A percentile compares a stretch with the other conserved stretches of the same genome.
These are phyloP conservation scores for Dipodomys ordii DNA, from an alignment of 2,113 vertebrate species.

Conservation along the genomic window DNA sequence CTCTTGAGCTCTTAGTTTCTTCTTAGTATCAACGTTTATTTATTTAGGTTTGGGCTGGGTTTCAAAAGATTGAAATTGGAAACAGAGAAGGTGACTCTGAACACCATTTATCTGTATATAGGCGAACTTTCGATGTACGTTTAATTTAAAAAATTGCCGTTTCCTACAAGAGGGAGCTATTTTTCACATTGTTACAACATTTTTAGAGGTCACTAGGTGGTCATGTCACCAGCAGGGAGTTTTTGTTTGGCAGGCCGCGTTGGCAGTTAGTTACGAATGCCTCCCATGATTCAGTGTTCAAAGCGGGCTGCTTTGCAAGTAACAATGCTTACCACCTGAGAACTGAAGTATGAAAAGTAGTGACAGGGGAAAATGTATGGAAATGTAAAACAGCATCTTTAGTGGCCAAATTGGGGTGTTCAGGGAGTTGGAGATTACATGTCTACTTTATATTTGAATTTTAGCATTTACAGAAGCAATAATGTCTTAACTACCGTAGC, in stretches of 20 bases:
- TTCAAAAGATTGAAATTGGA: slow-evolving; percentile 93
- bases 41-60: slow-evolving; percentile 92
- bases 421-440: slow-evolving; percentile 88
- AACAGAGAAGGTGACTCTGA: slow-evolving; percentile 93
- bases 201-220: slow-evolving; percentile 94
- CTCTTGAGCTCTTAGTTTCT: slow-evolving; percentile 92
- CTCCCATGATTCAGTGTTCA: slow-evolving; percentile 89
- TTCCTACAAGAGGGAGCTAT: slow-evolving; percentile 94
- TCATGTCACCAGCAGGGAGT: slow-evolving; percentile 92
- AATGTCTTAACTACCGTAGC: slow-evolving; percentile 85
- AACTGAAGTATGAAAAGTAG: slow-evolving; percentile 90
- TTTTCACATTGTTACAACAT: slow-evolving; percentile 95
- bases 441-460: slow-evolving; percentile 85
- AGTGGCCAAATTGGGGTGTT: slow-evolving; percentile 89
- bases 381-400: slow-evolving; percentile 91
- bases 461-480: slow-evolving; percentile 88
- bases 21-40: slow-evolving; percentile 94
- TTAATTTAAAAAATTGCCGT: slow-evolving; percentile 92
- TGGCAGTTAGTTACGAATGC: slow-evolving; percentile 92
- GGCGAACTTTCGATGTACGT: slow-evolving; percentile 90
- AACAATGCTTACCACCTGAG: slow-evolving; percentile 92
- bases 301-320: slow-evolving; percentile 89
- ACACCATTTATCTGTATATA: slow-evolving; percentile 93
- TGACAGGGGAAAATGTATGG: slow-evolving; percentile 89
- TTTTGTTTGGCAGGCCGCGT: slow-evolving; percentile 92